Evolutionary conservation across 2,113 vertebrate genomes (phyloP).

Genomic region (Rhombomys opimus): DNA sequence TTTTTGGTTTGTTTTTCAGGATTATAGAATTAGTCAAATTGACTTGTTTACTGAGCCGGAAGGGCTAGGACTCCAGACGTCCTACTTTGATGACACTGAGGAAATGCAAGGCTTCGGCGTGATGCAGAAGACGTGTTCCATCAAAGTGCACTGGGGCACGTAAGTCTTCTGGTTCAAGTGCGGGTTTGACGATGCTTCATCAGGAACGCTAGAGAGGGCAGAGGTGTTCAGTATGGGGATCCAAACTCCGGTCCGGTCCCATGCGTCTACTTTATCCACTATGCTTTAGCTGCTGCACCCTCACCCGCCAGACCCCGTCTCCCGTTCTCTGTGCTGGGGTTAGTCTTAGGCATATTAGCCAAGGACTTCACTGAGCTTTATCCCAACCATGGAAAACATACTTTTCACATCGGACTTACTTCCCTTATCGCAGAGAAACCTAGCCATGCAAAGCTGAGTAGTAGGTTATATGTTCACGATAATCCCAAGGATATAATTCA

Average conservation of each 20-base stretch:
- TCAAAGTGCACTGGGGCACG: constrained; percentile 96
- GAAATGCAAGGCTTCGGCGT: constrained; percentile 92
- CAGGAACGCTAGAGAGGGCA: not conserved
- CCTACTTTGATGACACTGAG: constrained; percentile 92
- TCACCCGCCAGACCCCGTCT: too few relatives aligned
- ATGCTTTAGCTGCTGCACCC: not conserved
- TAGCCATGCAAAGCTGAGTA: not conserved
- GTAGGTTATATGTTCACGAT: not conserved
- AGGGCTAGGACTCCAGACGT: constrained; percentile 90
- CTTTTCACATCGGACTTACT: constrained; percentile 4
- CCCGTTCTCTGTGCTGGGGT: too few relatives aligned
- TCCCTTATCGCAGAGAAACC: constrained; percentile 37
- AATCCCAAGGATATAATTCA: not conserved
- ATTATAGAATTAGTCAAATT: constrained; percentile 93
- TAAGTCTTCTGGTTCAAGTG: constrained; percentile 86
- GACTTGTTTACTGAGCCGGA: constrained; percentile 95
- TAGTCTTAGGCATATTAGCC: not conserved
- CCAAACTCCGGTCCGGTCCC: not conserved
- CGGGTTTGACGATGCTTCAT: not conserved
- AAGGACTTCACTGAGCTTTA: not conserved
- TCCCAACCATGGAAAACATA: not conserved
- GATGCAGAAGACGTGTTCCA: constrained; percentile 93
- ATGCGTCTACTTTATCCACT: not conserved
- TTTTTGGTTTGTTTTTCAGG: constrained; percentile 85
- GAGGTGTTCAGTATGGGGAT: not conserved